Evolutionary conservation across 2,888 invertebrate species (phyloP).

Genomic region (Incurvaria masculella): DNA sequence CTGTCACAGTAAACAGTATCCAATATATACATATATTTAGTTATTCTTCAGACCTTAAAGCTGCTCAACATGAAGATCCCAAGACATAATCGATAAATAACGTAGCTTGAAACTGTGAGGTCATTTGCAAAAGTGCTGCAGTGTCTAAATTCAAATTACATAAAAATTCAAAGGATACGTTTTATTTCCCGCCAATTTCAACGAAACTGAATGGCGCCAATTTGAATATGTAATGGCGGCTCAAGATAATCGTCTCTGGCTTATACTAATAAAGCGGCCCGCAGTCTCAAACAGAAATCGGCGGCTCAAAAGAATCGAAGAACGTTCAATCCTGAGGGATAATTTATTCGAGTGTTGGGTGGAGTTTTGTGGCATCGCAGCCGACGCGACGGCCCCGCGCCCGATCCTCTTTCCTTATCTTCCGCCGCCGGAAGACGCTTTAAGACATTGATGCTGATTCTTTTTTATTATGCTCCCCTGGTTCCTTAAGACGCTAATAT

Average conservation of each 20-base stretch:
- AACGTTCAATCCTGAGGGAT: conserved; percentile 46
- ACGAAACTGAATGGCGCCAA: conserved; percentile 53
- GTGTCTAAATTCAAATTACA: not conserved
- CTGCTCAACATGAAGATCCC: too few relatives aligned
- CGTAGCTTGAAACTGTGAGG: too few relatives aligned
- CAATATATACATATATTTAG: too few relatives aligned
- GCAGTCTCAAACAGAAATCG: conserved; percentile 47
- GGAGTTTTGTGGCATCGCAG: conserved; percentile 52
- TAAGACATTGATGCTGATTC: conserved; percentile 58
- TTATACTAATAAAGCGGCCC: conserved; percentile 54
- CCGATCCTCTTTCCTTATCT: too few relatives aligned
- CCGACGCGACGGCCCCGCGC: conserved; percentile 39
- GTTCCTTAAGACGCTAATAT: conserved; percentile 54
- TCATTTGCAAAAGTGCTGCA: too few relatives aligned
- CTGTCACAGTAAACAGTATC: too few relatives aligned
- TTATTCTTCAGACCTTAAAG: too few relatives aligned
- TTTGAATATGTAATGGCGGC: conserved; percentile 57
- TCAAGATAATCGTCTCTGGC: conserved; percentile 54
- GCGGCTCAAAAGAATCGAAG: conserved; percentile 55
- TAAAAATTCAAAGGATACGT: conserved; percentile 37
- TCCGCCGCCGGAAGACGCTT: conserved; percentile 45
- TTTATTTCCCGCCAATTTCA: conserved; percentile 56
- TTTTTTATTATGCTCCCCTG: conserved; percentile 54
- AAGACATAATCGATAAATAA: too few relatives aligned
- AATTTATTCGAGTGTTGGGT: conserved; percentile 56